Percentiles rank a stretch among this genome's conserved stretches.
These are phyloP conservation scores for Ammodytes marinus DNA, from an alignment of 2,113 vertebrate species.

Conservation along the genomic window DNA sequence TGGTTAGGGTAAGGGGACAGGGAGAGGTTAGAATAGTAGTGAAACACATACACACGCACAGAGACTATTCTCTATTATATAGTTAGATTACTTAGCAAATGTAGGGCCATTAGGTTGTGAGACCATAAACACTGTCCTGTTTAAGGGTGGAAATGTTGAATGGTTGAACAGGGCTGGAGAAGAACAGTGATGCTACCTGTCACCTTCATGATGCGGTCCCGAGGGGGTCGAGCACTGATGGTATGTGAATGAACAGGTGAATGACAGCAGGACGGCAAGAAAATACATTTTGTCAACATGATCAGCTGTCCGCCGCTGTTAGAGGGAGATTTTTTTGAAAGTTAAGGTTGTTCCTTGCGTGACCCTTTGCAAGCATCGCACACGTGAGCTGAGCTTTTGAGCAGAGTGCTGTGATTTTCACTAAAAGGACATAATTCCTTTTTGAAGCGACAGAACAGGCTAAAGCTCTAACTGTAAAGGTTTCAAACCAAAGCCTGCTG, in stretches of 20 bases:
- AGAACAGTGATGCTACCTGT: slow-evolving; percentile 50
- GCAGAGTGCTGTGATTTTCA: slow-evolving; percentile 64
- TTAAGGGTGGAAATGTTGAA: slow-evolving; percentile 38
- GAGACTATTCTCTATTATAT: too few species aligned
- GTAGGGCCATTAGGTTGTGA: too few species aligned
- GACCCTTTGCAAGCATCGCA: slow-evolving; percentile 43
- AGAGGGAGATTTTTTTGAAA: slow-evolving; percentile 35
- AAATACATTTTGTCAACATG: slow-evolving; percentile 34
- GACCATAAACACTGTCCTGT: slow-evolving; percentile 44
- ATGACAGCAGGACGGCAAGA: slow-evolving; percentile 40
- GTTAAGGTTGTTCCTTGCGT: slow-evolving; percentile 37
- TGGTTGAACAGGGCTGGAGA: slow-evolving; percentile 42
- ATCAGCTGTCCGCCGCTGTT: slow-evolving; percentile 47
- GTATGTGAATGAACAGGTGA: slow-evolving; percentile 66
- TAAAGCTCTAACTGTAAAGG: slow-evolving; percentile 54
- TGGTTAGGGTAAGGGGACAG: too few species aligned
- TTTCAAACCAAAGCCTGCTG: slow-evolving; percentile 38
- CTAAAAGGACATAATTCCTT: slow-evolving; percentile 65
- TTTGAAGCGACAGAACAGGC: slow-evolving; percentile 51
- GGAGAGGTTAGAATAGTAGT: too few species aligned
- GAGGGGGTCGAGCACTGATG: slow-evolving; percentile 38
- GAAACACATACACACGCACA: too few species aligned
- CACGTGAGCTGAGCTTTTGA: slow-evolving; percentile 41
- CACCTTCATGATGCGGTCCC: slow-evolving; percentile 55
- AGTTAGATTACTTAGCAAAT: too few species aligned